These are phyloP conservation scores for Drosophila anceps DNA, from an alignment of 2,888 invertebrate species.

Conservation along the genomic window DNA sequence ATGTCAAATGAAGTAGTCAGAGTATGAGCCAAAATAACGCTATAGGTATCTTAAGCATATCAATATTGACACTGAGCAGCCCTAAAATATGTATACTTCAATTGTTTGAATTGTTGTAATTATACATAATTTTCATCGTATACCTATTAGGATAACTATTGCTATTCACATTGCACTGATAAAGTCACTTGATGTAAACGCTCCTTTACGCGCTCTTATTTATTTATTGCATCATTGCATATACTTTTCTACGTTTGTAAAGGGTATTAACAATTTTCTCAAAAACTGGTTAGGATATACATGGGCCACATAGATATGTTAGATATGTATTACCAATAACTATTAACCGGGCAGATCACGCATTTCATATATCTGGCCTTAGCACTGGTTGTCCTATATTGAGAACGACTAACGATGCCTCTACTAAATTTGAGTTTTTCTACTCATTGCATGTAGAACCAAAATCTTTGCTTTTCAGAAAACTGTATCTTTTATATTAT, in stretches of 20 bases:
- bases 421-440: not conserved
- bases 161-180: not conserved
- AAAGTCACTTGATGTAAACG: constrained; percentile 43
- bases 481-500: not conserved
- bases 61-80: constrained; percentile 6
- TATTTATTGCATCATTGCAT: constrained; percentile 49
- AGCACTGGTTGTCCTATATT: not conserved
- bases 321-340: not conserved
- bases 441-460: not conserved
- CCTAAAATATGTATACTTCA: constrained; percentile 40
- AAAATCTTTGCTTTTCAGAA: not conserved
- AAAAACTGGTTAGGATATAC: not conserved
- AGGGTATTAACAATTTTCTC: not conserved
- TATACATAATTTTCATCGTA: constrained; percentile 10
- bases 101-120: constrained; percentile 8
- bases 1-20: constrained; percentile 60
- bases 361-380: not conserved
- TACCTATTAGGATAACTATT: constrained; percentile 14
- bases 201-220: constrained; percentile 17
- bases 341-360: not conserved
- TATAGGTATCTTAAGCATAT: constrained; percentile 1
- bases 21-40: constrained; percentile 6
- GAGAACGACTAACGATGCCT: not conserved
- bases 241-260: not conserved
- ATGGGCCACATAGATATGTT: too few species aligned